Evolutionary conservation across 2,888 invertebrate genomes (phyloP).

Genomic region (Parthenolecanium corni): DNA sequence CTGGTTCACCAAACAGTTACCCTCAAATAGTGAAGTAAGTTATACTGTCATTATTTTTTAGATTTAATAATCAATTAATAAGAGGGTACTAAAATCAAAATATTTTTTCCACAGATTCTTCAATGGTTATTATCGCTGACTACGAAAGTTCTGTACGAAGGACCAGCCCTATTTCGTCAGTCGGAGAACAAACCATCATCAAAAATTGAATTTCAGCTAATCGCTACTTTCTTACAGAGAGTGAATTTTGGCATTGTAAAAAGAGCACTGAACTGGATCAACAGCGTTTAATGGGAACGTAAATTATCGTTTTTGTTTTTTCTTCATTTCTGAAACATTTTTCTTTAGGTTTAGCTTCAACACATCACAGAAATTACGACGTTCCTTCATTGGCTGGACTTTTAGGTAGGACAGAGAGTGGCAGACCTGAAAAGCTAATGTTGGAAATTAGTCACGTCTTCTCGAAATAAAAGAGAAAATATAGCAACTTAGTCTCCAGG

Average conservation of each 20-base stretch:
- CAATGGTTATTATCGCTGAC: constrained; percentile 63
- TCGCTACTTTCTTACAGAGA: constrained; percentile 55
- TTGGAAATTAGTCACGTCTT: too few relatives aligned
- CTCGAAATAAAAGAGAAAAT: too few relatives aligned
- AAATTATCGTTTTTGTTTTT: too few relatives aligned
- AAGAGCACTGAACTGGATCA: constrained; percentile 52
- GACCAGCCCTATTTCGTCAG: constrained; percentile 25
- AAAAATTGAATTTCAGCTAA: constrained; percentile 58
- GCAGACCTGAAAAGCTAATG: too few relatives aligned
- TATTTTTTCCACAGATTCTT: constrained; percentile 46
- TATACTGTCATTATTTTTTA: neutral
- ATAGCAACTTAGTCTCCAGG: too few relatives aligned
- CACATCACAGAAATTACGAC: too few relatives aligned
- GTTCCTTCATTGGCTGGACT: too few relatives aligned
- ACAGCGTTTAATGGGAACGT: constrained; percentile 2
- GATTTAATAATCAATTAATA: neutral
- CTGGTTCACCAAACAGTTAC: constrained; percentile 48
- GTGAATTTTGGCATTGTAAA: constrained; percentile 50
- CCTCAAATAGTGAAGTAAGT: constrained; percentile 51
- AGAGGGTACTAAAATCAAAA: too few relatives aligned
- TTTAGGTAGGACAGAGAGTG: too few relatives aligned
- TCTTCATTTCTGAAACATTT: too few relatives aligned
- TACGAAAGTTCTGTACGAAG: constrained; percentile 50
- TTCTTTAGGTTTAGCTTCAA: too few relatives aligned
- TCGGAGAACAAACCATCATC: constrained; percentile 50